phyloP scores from a whole-genome alignment of 92 coral and sea anemone species.

The Porites divaricata region DNA sequence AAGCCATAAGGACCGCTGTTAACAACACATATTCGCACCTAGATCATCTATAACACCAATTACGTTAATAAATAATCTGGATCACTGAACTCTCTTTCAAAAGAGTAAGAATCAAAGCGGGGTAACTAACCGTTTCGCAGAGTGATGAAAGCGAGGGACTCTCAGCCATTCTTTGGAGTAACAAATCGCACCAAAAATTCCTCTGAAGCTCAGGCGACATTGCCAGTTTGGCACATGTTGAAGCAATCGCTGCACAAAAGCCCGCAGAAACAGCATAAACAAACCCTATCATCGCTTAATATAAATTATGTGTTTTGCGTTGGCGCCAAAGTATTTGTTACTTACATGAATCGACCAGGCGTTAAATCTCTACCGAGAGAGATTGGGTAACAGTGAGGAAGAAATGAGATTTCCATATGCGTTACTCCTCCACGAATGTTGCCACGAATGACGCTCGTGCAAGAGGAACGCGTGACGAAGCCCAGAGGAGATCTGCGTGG shows the following conservation, averaged over 20 bases:
- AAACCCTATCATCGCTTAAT: slow-evolving; percentile 65
- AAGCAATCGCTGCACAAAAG: slow-evolving; percentile 91
- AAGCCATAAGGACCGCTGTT: too few relatives aligned
- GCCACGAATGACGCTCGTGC: too few relatives aligned
- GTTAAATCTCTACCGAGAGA: background rate
- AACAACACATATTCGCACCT: too few relatives aligned
- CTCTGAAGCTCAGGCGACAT: slow-evolving; percentile 79
- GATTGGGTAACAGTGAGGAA: background rate
- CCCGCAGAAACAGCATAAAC: slow-evolving; percentile 85
- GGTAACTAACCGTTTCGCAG: slow-evolving; percentile 34
- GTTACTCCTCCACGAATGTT: too few relatives aligned
- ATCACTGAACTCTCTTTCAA: too few relatives aligned
- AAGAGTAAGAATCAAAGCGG: too few relatives aligned
- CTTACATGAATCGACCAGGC: slow-evolving; percentile 17
- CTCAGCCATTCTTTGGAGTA: slow-evolving; percentile 25
- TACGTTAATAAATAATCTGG: too few relatives aligned
- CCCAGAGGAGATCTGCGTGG: too few relatives aligned
- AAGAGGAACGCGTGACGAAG: too few relatives aligned
- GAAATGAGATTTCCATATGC: too few relatives aligned
- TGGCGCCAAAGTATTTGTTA: background rate
- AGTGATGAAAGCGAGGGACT: slow-evolving; percentile 23
- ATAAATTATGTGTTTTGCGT: background rate
- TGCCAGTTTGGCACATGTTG: slow-evolving; percentile 92
- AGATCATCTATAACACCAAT: too few relatives aligned
- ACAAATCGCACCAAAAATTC: slow-evolving; percentile 48